Conservation (phyloP, 1,140 invertebrate species). For the Calycopis cecrops region DNA sequence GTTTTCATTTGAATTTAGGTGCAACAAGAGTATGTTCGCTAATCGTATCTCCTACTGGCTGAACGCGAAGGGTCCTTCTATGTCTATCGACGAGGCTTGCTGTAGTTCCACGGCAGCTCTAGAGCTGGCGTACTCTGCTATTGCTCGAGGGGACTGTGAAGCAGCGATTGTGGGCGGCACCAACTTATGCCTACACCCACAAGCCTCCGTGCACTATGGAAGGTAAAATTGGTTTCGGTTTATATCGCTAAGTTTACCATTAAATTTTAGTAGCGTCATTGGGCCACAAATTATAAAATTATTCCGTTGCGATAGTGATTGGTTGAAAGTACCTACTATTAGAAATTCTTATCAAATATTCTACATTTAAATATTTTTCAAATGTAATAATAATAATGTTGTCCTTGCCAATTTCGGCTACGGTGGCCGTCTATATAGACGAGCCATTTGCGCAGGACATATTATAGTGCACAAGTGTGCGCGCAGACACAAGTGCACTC, state of each 20-base stretch:
- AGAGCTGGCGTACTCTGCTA: conserved; percentile 86
- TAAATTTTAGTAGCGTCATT: background rate
- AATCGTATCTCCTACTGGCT: conserved; percentile 90
- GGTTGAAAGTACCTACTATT: background rate
- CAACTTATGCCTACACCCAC: conserved; percentile 91
- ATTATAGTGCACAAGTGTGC: too few relatives aligned
- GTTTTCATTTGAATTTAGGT: conserved; percentile 55
- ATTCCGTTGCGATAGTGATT: too few relatives aligned
- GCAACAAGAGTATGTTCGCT: conserved; percentile 90
- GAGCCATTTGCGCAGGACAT: too few relatives aligned
- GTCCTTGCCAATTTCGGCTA: too few relatives aligned
- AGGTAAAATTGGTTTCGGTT: conserved; percentile 43
- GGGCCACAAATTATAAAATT: background rate
- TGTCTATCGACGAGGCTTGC: conserved; percentile 91
- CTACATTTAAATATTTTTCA: background rate
- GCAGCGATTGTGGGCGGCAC: conserved; percentile 90
- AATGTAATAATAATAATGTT: background rate
- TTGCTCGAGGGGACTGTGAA: conserved; percentile 87
- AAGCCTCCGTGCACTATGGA: conserved; percentile 88
- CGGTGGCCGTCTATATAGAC: too few relatives aligned
- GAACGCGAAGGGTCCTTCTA: conserved; percentile 85
- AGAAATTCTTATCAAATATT: background rate
- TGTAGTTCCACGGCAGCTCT: conserved; percentile 91
- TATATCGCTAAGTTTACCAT: background rate
- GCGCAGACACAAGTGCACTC: too few relatives aligned